These are phyloP conservation scores for Saxicola maurus DNA, from an alignment of 2,797 vertebrate genomes.

Conservation along the genomic window DNA sequence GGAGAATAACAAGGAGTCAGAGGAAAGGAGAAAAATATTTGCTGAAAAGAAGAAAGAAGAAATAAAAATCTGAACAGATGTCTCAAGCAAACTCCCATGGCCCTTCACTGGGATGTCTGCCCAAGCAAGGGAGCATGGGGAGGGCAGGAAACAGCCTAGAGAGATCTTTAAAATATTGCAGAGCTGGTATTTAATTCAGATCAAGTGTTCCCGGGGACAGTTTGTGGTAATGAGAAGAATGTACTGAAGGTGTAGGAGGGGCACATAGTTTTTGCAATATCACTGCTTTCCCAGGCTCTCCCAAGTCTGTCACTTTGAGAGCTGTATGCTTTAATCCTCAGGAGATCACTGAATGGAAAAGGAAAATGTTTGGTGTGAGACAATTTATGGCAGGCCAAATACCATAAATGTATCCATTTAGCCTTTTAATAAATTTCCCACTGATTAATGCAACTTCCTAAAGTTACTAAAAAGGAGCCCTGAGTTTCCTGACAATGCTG, in stretches of 20 bases:
- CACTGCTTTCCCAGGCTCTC: conserved; percentile 27
- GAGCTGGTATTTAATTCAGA: conserved; percentile 38
- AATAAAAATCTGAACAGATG: conserved; percentile 19
- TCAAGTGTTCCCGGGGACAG: conserved; percentile 14
- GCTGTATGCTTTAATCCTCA: conserved; percentile 21
- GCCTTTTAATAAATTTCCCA: not conserved
- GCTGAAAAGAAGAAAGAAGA: not conserved
- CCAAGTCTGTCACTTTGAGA: not conserved
- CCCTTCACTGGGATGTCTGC: conserved; percentile 38
- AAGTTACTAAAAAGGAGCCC: not conserved
- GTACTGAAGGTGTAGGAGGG: conserved; percentile 28
- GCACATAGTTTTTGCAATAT: conserved; percentile 1
- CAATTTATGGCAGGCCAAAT: conserved; percentile 24
- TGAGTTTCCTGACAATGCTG: not conserved
- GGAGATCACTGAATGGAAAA: not conserved
- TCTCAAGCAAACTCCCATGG: not conserved
- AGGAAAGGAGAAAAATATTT: not conserved
- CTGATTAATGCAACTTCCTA: not conserved
- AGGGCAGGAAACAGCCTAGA: conserved; percentile 33
- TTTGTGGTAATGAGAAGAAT: conserved; percentile 39
- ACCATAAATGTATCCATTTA: not conserved
- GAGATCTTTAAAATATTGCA: conserved; percentile 33
- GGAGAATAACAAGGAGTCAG: not conserved
- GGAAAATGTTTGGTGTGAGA: not conserved
- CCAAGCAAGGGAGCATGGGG: not conserved